Evolutionary conservation across 2,888 invertebrate species (phyloP), one percentile per base, ranked within the genome.

Genomic region (Spilarctia lutea): DNA sequence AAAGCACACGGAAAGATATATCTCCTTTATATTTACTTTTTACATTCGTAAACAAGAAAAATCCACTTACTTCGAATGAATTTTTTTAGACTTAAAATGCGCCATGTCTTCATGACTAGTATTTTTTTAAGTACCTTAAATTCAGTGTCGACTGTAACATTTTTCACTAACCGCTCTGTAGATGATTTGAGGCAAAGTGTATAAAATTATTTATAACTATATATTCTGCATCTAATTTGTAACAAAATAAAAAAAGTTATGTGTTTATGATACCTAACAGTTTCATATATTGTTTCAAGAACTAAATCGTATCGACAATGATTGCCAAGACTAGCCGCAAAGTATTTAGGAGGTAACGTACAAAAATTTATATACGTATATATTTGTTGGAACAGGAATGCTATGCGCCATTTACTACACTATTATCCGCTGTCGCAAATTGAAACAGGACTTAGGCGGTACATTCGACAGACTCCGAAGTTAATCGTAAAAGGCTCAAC

Each of bases 401-500:
- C n/a, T 65, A 82, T 76, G 78, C 74, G 81, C 79, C 76, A 82
- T 83, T 81, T 79, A 79, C 68, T 70, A 33, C 52, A 77, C 80
- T 84, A 86, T 86, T 86, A 85, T 82, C 79, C 79, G 72, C 71
- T 74, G 81, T 84, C 81, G 72, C 75, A 85, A 86, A 86, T 84
- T 86, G 81, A 84, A 86, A 68, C 66, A 78, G 77, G 80, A 81
- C 77, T 85, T 79, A 81, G 79, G 60, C 73, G 67, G 72, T 56
- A 81, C 79, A 83, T 80, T 79, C 75, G 73, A 72, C 79, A 72
- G 74, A 77, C 73, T 82, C 79, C 76, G 73, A 77, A 81, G 80
- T 79, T 85, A 85, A 84, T 85, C 85, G 80, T 82, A 85, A 88
- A 88, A 86, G 86, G 87, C 81, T 85, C 83, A 84, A 86, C 83